Evolutionary conservation across 35 echinoderm and acorn worm genomes (phyloP).

Genomic region (Apostichopus californicus): DNA sequence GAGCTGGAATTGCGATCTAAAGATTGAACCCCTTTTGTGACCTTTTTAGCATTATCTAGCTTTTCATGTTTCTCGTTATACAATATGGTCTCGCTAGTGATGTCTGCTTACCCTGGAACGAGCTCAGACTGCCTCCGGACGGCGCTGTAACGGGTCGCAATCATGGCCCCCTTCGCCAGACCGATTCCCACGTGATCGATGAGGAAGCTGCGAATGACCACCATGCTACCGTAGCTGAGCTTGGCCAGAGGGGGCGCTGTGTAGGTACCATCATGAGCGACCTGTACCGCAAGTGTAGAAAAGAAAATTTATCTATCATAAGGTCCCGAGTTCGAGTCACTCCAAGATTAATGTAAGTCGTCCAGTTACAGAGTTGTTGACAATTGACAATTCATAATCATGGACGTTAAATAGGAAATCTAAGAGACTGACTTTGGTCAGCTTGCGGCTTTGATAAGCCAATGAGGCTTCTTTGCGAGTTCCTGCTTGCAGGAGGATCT

Average conservation of each 20-base stretch:
- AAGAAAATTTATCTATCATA: neutral
- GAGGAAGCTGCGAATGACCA: slow-evolving; percentile 78
- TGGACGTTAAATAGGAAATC: too few species aligned
- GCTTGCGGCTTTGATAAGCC: too few species aligned
- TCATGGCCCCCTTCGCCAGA: slow-evolving; percentile 68
- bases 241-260: slow-evolving; percentile 73
- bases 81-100: too few species aligned
- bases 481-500: too few species aligned
- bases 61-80: neutral
- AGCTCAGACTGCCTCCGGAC: slow-evolving; percentile 90
- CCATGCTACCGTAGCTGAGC: slow-evolving; percentile 90
- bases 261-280: slow-evolving; percentile 83
- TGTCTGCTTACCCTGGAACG: slow-evolving; percentile 68
- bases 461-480: too few species aligned
- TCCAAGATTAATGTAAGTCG: too few species aligned
- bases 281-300: slow-evolving; percentile 31
- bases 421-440: too few species aligned
- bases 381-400: too few species aligned
- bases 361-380: too few species aligned
- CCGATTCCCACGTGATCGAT: slow-evolving; percentile 49
- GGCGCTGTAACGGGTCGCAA: slow-evolving; percentile 87
- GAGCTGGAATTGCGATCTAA: neutral
- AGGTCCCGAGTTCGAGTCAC: too few species aligned
- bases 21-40: neutral
- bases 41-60: neutral